Evolutionary conservation across 1,140 invertebrate genomes (phyloP).

Genomic region (Myzus persicae): DNA sequence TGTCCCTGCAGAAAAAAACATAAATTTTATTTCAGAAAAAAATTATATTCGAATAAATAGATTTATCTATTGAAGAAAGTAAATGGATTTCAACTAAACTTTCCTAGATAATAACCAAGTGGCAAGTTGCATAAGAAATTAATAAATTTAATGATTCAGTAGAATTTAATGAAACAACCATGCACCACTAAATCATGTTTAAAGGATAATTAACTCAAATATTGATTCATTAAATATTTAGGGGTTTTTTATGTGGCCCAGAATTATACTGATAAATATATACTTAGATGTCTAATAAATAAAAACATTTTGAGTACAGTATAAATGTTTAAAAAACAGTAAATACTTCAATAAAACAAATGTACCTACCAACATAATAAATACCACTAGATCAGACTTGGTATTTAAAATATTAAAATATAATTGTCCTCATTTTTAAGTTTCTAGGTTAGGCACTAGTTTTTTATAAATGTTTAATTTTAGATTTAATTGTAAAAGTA

Average conservation of each 20-base stretch:
- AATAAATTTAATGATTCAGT: neutral
- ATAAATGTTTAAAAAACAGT: too few species aligned
- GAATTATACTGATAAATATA: neutral
- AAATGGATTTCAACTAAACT: neutral
- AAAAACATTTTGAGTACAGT: neutral
- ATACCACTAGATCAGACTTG: too few species aligned
- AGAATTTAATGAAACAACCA: neutral
- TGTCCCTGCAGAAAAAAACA: conserved; percentile 69
- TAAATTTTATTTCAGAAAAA: neutral
- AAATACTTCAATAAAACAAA: too few species aligned
- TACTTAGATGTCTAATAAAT: neutral
- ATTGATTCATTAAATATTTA: too few species aligned
- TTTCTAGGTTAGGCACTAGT: too few species aligned
- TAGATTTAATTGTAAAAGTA: too few species aligned
- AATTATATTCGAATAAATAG: neutral
- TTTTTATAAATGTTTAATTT: neutral
- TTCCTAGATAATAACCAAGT: neutral
- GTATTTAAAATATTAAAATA: too few species aligned
- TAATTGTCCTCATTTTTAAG: neutral
- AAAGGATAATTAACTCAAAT: neutral
- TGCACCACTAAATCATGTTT: neutral
- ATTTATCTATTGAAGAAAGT: neutral
- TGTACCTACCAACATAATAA: too few species aligned
- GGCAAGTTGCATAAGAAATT: neutral
- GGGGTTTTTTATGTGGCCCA: too few species aligned